These are phyloP conservation scores for Drosophila tripunctata DNA, from an alignment of 2,888 invertebrate genomes.

Conservation along the genomic window DNA sequence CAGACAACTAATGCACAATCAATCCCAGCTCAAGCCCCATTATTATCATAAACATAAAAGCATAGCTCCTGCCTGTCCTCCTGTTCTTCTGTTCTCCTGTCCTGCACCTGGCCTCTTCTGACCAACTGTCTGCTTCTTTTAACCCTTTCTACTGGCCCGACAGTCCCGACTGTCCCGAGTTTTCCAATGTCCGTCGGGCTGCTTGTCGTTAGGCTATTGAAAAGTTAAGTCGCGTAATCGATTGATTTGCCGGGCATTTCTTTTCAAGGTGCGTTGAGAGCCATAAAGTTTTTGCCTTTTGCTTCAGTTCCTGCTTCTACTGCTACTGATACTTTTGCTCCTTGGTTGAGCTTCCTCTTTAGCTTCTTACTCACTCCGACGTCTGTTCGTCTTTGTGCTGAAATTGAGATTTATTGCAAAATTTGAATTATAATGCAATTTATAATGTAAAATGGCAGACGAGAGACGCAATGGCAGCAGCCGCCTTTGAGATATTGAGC, in stretches of 20 bases:
- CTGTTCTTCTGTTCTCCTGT: constrained; percentile 6
- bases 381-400: constrained; percentile 63
- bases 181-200: constrained; percentile 9
- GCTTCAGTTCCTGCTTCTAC: not conserved
- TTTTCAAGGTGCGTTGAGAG: constrained; percentile 66
- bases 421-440: constrained; percentile 80
- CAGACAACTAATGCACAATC: constrained; percentile 60
- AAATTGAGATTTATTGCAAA: constrained; percentile 81
- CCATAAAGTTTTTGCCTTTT: constrained; percentile 56
- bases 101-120: not conserved
- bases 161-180: not conserved
- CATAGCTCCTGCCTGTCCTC: constrained; percentile 6
- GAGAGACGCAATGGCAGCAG: constrained; percentile 41
- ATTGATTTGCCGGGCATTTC: constrained; percentile 74
- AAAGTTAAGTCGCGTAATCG: constrained; percentile 81
- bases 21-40: constrained; percentile 41
- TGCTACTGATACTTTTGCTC: not conserved
- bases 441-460: constrained; percentile 74
- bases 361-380: too few species aligned
- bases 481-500: constrained; percentile 64
- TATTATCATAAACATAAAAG: constrained; percentile 70
- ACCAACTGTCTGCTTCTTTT: not conserved
- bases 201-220: constrained; percentile 69
- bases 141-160: not conserved
- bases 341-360: too few species aligned